A percentile compares a stretch with the other conserved stretches of the same genome.
These are phyloP conservation scores for Geophilus truncorum DNA, from an alignment of 2,888 invertebrate genomes.

Conservation along the genomic window DNA sequence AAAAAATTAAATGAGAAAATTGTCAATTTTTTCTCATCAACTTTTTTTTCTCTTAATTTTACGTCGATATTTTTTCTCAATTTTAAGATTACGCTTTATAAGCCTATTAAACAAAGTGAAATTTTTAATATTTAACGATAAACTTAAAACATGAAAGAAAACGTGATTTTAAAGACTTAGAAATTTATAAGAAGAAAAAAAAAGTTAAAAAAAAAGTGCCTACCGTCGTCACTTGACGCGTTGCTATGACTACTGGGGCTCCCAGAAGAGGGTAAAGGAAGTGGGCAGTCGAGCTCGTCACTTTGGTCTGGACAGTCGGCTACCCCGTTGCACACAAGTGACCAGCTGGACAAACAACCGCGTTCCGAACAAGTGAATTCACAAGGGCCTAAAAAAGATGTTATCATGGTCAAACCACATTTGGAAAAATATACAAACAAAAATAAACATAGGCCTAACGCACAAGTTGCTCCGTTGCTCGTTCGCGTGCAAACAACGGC, in stretches of 20 bases:
- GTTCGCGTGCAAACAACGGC: background rate
- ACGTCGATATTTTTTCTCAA: background rate
- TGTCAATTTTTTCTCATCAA: background rate
- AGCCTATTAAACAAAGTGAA: background rate
- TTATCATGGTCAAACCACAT: background rate
- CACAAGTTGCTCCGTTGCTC: background rate
- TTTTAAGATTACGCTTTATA: background rate
- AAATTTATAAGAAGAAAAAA: background rate
- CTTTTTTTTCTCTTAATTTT: background rate
- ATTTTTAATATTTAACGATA: background rate
- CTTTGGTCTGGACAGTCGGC: slow-evolving; percentile 36
- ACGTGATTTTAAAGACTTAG: background rate
- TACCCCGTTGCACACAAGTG: slow-evolving; percentile 37
- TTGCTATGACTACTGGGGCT: slow-evolving; percentile 18
- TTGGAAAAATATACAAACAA: background rate
- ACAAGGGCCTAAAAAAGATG: slow-evolving; percentile 33
- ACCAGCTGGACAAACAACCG: slow-evolving; percentile 36
- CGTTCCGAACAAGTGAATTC: slow-evolving; percentile 37
- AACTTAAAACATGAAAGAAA: background rate
- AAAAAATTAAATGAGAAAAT: background rate
- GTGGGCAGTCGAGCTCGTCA: slow-evolving; percentile 38
- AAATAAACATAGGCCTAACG: background rate
- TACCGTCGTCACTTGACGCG: slow-evolving; percentile 23
- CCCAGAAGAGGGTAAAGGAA: slow-evolving; percentile 30
- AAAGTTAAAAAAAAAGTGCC: background rate